Base-by-base conservation (phyloP, 1,140 invertebrate genomes). In the Zaprionus ghesquierei region DNA sequence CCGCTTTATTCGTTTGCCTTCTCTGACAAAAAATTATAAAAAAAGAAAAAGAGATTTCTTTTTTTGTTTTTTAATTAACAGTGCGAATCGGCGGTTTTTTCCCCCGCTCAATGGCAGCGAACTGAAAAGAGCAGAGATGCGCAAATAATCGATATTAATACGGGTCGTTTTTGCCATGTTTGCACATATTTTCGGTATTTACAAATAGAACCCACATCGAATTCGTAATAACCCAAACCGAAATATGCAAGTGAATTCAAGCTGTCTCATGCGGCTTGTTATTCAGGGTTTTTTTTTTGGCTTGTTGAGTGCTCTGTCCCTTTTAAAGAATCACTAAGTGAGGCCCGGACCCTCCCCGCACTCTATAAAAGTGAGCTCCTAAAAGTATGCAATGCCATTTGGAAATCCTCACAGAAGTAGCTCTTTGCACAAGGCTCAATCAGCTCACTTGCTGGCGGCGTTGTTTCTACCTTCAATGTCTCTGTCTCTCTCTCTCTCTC, bases 321-420 rank as follows among this genome's bases (percentile, higher is more conserved):
- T 77, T 59, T 35, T 63, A 25, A n/a, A 35, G 20, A 25, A 35
- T 23, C 27, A 41, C 77, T 72, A 81, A 85, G 69, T 75, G 60
- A 53, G 59, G 46, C 54, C 29, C 31, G 59, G 46, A 51, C 29
- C 27, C 27, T 2, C 25, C 25, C 25, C 25, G n/a, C n/a, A n/a
- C n/a, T n/a, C n/a, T n/a, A 27, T 4, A 1, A 49, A 27, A 74
- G 81, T 73, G 31, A 60, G 71, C 38, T 41, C 46, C 62, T 33
- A 78, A 66, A 54, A 71, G 73, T 55, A 62, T 75, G 76, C 62
- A 62, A 76, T 78, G 81, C 38, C 78, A 62, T 85, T 85, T 78
- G 54, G 58, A 71, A 68, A 60, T 74, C 66, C 60, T 60, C 51
- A 53, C 61, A 55, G 61, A 63, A 75, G 69, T 68, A 68, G 81